A percentile compares a stretch with the other conserved stretches of the same genome.
phyloP scores from a whole-genome alignment of 2,797 vertebrate genomes.

The Molossus alvarezi region DNA sequence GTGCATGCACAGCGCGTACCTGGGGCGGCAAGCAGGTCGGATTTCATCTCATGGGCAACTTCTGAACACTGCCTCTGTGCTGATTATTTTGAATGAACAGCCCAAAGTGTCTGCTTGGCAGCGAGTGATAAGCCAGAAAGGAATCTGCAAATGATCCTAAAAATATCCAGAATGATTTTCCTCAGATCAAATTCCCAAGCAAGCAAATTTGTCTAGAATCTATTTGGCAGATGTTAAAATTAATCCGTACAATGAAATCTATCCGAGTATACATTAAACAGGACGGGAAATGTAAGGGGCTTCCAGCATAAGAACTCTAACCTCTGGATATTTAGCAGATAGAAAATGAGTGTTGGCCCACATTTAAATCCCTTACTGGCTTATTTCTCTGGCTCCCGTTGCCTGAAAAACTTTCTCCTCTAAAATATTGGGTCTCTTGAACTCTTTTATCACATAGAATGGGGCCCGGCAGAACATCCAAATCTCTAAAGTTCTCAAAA shows the following conservation, averaged over 20 bases:
- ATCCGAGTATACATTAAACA: neutral
- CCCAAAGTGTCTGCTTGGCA: constrained; percentile 53
- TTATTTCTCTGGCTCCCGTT: constrained; percentile 29
- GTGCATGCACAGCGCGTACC: neutral
- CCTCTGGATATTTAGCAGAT: neutral
- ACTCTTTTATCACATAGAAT: constrained; percentile 71
- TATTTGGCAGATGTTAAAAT: constrained; percentile 56
- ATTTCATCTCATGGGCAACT: neutral
- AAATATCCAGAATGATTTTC: constrained; percentile 71
- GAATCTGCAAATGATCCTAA: constrained; percentile 73
- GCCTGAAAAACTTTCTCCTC: constrained; percentile 66
- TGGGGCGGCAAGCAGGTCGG: neutral
- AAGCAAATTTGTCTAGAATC: constrained; percentile 56
- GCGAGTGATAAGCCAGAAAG: neutral
- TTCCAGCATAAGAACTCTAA: neutral
- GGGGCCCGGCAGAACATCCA: constrained; percentile 63
- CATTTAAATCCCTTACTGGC: neutral
- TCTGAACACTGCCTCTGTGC: neutral
- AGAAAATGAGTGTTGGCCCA: neutral
- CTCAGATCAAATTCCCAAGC: constrained; percentile 65
- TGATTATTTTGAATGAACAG: constrained; percentile 67
- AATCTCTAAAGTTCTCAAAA: constrained; percentile 76
- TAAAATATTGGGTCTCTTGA: constrained; percentile 66
- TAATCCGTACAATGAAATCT: constrained; percentile 32
- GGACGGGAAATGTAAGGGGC: neutral